A percentile compares a stretch with the other conserved stretches of the same genome.
Conservation (phyloP, 2,113 vertebrate species). For the Chlorodrepanis virens region DNA sequence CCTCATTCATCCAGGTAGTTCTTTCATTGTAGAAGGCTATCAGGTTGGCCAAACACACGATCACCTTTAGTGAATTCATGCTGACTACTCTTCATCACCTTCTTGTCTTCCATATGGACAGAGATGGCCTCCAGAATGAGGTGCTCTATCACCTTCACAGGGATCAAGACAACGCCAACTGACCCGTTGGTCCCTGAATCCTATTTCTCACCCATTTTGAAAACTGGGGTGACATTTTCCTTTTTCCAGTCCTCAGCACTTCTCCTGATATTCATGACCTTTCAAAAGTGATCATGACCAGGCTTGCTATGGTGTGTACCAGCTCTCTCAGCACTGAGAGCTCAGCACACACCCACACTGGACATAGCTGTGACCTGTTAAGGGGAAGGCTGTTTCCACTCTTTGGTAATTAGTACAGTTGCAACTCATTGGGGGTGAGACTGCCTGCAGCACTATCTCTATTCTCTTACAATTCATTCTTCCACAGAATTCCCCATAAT, state of each 20-base stretch:
- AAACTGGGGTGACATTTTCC: not conserved
- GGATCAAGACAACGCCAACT: accelerated
- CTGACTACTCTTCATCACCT: not conserved
- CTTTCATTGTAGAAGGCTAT: not conserved
- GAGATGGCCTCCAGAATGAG: not conserved
- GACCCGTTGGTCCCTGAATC: accelerated
- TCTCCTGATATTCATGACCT: not conserved
- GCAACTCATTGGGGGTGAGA: too few relatives aligned
- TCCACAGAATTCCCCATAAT: not conserved
- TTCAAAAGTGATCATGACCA: not conserved
- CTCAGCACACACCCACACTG: not conserved
- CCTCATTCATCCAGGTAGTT: not conserved
- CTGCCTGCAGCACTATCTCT: not conserved
- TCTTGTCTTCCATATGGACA: not conserved
- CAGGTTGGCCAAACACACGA: not conserved
- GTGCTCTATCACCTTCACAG: not conserved
- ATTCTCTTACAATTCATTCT: not conserved
- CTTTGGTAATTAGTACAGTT: not conserved
- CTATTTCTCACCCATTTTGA: not conserved
- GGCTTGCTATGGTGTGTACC: not conserved
- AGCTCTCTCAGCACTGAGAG: not conserved
- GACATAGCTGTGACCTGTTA: not conserved
- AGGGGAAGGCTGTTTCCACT: not conserved
- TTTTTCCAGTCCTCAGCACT: not conserved
- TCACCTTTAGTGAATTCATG: not conserved